A percentile compares a stretch with the other conserved stretches of the same genome.
Evolutionary conservation across 2,888 invertebrate genomes (phyloP).

Genomic region (Synergus umbraculus): DNA sequence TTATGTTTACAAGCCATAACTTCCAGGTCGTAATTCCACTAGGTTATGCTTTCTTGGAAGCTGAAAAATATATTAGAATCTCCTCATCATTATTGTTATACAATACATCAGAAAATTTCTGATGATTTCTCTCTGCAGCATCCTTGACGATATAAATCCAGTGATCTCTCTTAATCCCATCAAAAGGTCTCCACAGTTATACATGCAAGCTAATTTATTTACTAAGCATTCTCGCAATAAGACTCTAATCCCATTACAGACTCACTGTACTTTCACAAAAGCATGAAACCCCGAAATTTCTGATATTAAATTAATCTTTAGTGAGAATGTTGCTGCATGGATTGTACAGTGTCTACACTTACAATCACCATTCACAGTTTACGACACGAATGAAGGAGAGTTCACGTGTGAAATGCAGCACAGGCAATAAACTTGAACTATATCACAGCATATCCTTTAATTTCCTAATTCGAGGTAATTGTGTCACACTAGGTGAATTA

Average conservation of each 20-base stretch:
- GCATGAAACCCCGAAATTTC: constrained; percentile 9
- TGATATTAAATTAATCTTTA: constrained; percentile 6
- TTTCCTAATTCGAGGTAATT: background rate
- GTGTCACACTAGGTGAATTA: background rate
- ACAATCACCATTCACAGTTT: background rate
- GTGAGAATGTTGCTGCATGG: background rate
- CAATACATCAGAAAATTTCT: too few relatives aligned
- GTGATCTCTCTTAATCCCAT: background rate
- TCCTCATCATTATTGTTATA: too few relatives aligned
- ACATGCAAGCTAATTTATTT: constrained; percentile 11
- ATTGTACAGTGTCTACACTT: background rate
- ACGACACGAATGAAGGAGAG: background rate
- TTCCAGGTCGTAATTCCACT: background rate
- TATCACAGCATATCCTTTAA: background rate
- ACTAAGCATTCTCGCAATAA: background rate
- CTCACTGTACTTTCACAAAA: constrained; percentile 10
- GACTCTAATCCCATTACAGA: constrained; percentile 19
- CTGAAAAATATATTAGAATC: background rate
- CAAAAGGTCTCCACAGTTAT: background rate
- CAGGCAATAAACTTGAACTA: background rate
- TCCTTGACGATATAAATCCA: background rate
- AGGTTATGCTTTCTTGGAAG: background rate
- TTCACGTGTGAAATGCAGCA: background rate
- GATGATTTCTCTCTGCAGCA: too few relatives aligned
- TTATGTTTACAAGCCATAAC: background rate